A percentile compares a stretch with the other conserved stretches of the same genome.
These are phyloP conservation scores for Strongylocentrotus purpuratus DNA, from an alignment of 35 echinoderm and acorn worm genomes.

Conservation along the genomic window DNA sequence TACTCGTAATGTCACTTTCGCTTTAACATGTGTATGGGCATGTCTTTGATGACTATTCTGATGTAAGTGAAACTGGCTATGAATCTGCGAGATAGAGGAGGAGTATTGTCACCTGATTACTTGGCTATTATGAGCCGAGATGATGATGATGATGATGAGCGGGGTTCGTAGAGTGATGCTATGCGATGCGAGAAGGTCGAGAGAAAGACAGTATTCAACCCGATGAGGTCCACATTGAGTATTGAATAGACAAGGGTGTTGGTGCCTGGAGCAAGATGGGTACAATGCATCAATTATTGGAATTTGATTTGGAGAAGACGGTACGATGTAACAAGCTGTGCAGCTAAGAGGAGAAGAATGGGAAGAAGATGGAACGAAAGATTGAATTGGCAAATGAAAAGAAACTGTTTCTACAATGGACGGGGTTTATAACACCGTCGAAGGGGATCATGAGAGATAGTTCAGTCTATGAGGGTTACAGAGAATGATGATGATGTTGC, in stretches of 20 bases:
- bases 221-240: slow-evolving; percentile 15
- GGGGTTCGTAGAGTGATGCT: not conserved
- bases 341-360: not conserved
- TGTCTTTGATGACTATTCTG: not conserved
- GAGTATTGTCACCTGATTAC: slow-evolving; percentile 2
- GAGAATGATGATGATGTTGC: not conserved
- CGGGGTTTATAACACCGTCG: slow-evolving; percentile 13
- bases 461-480: not conserved
- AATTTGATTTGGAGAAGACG: slow-evolving; percentile 29
- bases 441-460: not conserved
- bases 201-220: not conserved
- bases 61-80: not conserved
- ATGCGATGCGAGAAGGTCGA: not conserved
- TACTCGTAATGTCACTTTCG: not conserved
- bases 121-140: not conserved
- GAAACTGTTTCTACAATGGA: slow-evolving; percentile 38
- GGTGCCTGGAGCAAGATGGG: not conserved
- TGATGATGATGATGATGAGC: not conserved
- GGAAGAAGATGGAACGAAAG: slow-evolving; percentile 28
- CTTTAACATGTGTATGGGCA: not conserved
- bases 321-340: slow-evolving; percentile 13
- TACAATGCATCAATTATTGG: slow-evolving; percentile 37
- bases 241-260: slow-evolving; percentile 14
- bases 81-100: not conserved
- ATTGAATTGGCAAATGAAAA: not conserved